Percentiles rank a stretch among this genome's conserved stretches.
Conservation (phyloP, 2,888 invertebrate species). For the Synergus umbraculus region DNA sequence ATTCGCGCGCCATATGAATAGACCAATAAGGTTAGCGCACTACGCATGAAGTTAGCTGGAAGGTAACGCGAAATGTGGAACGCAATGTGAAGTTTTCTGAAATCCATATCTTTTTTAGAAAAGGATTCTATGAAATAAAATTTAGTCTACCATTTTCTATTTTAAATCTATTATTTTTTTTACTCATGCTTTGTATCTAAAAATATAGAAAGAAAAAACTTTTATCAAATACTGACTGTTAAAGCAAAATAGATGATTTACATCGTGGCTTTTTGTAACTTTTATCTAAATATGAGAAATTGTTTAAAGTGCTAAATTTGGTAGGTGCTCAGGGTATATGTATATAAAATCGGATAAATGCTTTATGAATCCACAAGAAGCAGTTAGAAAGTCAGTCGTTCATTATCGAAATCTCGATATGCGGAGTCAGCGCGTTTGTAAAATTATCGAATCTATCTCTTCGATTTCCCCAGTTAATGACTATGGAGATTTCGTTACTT, state of each 20-base stretch:
- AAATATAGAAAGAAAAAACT: too few species aligned
- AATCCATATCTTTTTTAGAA: too few species aligned
- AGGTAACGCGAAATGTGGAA: neutral
- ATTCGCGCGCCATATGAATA: too few species aligned
- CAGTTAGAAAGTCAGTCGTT: neutral
- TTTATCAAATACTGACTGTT: too few species aligned
- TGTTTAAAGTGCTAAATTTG: neutral
- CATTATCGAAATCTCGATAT: conserved; percentile 1
- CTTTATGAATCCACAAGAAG: neutral
- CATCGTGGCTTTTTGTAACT: neutral
- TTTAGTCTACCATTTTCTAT: too few species aligned
- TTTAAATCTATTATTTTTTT: too few species aligned
- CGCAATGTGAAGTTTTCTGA: too few species aligned
- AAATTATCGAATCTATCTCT: neutral
- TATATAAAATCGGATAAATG: neutral
- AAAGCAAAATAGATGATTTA: neutral
- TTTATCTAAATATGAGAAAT: neutral
- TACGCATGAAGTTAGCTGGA: too few species aligned
- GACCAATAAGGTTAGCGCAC: too few species aligned
- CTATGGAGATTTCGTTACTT: neutral
- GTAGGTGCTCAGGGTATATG: neutral
- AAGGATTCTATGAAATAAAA: too few species aligned
- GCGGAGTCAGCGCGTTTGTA: neutral
- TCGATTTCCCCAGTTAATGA: neutral
- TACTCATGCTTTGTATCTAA: too few species aligned